Conservation (phyloP, 2,113 vertebrate species). For the Opisthocomus hoazin region DNA sequence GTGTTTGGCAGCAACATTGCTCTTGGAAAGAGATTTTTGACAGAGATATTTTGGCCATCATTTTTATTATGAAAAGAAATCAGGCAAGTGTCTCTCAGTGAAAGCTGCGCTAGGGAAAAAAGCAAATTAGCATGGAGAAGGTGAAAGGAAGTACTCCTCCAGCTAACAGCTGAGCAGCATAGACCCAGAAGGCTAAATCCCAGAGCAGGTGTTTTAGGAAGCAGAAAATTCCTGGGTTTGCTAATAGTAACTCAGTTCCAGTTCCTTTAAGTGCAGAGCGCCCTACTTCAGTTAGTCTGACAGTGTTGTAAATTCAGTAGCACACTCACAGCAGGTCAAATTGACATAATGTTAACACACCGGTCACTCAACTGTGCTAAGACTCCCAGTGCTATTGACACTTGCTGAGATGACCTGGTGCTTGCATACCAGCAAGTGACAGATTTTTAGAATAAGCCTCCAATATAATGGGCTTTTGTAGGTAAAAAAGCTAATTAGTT, state of each 20-base stretch:
- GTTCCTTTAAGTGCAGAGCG: background rate
- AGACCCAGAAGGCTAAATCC: background rate
- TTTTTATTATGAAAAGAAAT: background rate
- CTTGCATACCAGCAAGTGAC: constrained; percentile 11
- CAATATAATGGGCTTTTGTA: background rate
- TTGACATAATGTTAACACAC: constrained; percentile 33
- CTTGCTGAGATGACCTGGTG: constrained; percentile 28
- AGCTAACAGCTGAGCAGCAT: background rate
- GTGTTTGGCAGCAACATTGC: background rate
- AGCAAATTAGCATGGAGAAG: background rate
- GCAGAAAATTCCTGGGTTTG: background rate
- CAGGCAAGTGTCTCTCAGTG: background rate
- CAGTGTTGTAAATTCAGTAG: constrained; percentile 19
- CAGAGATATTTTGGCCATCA: background rate
- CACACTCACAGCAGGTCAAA: constrained; percentile 36
- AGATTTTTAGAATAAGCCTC: constrained; percentile 6
- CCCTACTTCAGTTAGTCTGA: background rate
- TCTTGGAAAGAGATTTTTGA: constrained; percentile 9
- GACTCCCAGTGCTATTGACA: constrained; percentile 7
- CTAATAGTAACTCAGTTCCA: background rate
- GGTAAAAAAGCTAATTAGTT: background rate
- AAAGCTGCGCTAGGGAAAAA: background rate
- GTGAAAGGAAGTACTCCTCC: background rate
- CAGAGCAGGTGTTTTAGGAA: background rate
- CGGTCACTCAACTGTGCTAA: background rate